Evolutionary conservation across 2,888 invertebrate genomes (phyloP).

Genomic region (Synanthedon andrenaeformis): DNA sequence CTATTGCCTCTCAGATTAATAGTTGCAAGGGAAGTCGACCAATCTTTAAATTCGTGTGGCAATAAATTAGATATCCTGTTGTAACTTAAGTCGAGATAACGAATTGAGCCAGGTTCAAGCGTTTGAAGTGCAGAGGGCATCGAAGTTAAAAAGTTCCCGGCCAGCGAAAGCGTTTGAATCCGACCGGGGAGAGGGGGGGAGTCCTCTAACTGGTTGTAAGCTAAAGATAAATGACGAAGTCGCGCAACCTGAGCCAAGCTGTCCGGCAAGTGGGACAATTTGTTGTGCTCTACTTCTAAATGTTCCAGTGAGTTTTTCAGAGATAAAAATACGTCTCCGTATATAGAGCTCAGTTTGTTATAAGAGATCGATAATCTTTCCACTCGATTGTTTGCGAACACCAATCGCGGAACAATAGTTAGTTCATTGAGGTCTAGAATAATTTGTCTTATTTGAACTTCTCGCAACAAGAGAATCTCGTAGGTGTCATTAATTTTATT

Average conservation of each 20-base stretch:
- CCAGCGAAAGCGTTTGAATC: conserved; percentile 82
- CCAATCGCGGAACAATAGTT: conserved; percentile 72
- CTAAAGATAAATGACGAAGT: conserved; percentile 84
- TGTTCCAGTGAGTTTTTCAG: conserved; percentile 82
- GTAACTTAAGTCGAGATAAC: conserved; percentile 88
- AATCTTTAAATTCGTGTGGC: conserved; percentile 80
- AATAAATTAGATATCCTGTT: conserved; percentile 84
- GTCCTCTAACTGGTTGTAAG: conserved; percentile 77
- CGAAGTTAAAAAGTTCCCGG: conserved; percentile 82
- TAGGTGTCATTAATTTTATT: conserved; percentile 81
- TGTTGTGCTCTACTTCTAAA: conserved; percentile 85
- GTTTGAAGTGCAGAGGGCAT: conserved; percentile 79
- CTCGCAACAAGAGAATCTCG: conserved; percentile 75
- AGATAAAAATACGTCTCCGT: conserved; percentile 79
- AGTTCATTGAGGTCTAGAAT: conserved; percentile 87
- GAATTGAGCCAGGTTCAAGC: conserved; percentile 78
- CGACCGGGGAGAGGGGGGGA: conserved; percentile 75
- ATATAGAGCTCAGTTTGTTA: conserved; percentile 78
- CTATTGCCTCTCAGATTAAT: conserved; percentile 87
- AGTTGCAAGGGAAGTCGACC: conserved; percentile 84
- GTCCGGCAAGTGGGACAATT: conserved; percentile 76
- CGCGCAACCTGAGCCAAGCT: conserved; percentile 76
- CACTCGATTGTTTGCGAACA: conserved; percentile 78
- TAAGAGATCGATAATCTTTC: conserved; percentile 84
- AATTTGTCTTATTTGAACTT: conserved; percentile 81